Conservation (phyloP, 1,140 invertebrate species). For the Hylaeus volcanicus region DNA sequence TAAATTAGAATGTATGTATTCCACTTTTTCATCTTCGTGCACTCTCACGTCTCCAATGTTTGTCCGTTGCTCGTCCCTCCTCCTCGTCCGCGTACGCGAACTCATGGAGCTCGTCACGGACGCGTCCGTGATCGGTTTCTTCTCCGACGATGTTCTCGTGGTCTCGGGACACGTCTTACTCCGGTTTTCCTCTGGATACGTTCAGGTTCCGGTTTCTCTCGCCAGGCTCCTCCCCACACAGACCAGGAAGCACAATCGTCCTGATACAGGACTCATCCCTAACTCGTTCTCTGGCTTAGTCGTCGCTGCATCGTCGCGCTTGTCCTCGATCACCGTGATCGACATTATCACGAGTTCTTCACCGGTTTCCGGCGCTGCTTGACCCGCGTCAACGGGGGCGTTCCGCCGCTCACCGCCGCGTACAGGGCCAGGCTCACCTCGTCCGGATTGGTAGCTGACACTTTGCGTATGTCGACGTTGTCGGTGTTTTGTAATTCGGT, state of each 20-base stretch:
- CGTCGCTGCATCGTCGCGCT: constrained; percentile 42
- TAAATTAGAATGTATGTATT: constrained; percentile 63
- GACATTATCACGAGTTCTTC: constrained; percentile 74
- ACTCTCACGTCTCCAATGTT: background rate
- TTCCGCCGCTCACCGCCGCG: constrained; percentile 69
- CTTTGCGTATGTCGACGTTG: constrained; percentile 80
- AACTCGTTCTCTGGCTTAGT: constrained; percentile 35
- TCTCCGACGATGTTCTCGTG: background rate
- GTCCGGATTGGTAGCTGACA: constrained; percentile 75
- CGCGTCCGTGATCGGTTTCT: background rate
- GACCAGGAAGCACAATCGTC: constrained; percentile 42
- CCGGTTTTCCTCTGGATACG: constrained; percentile 32
- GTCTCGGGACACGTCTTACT: background rate
- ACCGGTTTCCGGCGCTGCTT: constrained; percentile 77
- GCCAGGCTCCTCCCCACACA: constrained; percentile 30
- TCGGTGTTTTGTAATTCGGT: constrained; percentile 81
- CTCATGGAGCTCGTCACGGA: background rate
- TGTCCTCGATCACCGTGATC: constrained; percentile 30
- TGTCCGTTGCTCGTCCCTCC: background rate
- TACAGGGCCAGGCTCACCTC: constrained; percentile 74
- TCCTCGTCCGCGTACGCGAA: background rate
- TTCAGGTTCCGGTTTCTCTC: constrained; percentile 32
- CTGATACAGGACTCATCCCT: constrained; percentile 39
- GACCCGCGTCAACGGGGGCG: constrained; percentile 56
- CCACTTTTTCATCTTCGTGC: background rate